A percentile compares a stretch with the other conserved stretches of the same genome.
Evolutionary conservation across 2,113 vertebrate genomes (phyloP).

Genomic region (Urocitellus parryii): DNA sequence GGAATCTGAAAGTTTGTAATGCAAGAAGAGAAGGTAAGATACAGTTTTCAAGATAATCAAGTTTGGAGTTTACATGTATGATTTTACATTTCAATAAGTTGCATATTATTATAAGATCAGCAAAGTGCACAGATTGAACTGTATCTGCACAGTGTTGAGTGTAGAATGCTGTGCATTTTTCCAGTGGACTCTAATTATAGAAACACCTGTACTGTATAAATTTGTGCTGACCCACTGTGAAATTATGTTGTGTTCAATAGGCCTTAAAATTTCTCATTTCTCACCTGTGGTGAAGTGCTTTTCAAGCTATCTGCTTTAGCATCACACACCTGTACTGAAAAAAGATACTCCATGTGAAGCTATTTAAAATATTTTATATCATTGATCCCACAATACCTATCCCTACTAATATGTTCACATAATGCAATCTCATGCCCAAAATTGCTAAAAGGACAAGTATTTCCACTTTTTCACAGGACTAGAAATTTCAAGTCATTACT

Average conservation of each 20-base stretch:
- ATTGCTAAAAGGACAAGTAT: not conserved
- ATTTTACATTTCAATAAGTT: conserved; percentile 40
- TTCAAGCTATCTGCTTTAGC: not conserved
- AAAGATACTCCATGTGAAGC: not conserved
- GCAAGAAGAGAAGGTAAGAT: not conserved
- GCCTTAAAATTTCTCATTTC: conserved; percentile 80
- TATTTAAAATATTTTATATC: conserved; percentile 33
- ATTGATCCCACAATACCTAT: not conserved
- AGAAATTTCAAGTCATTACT: not conserved
- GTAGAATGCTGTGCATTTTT: conserved; percentile 46
- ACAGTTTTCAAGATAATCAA: conserved; percentile 51
- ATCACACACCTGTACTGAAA: not conserved
- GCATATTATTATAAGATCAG: not conserved
- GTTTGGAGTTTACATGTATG: conserved; percentile 34
- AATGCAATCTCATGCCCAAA: not conserved
- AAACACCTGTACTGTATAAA: conserved; percentile 65
- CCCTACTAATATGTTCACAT: not conserved
- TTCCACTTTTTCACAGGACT: conserved; percentile 19
- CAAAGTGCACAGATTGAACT: conserved; percentile 8
- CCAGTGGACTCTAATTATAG: conserved; percentile 63
- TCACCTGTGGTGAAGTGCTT: conserved; percentile 64
- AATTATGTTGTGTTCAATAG: conserved; percentile 70
- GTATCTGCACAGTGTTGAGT: conserved; percentile 17
- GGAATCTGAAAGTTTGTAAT: not conserved
- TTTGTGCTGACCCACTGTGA: conserved; percentile 67